Percentiles rank a stretch among this genome's conserved stretches.
These are phyloP conservation scores for Rousettus madagascariensis DNA, from an alignment of 2,797 vertebrate genomes.

Conservation along the genomic window DNA sequence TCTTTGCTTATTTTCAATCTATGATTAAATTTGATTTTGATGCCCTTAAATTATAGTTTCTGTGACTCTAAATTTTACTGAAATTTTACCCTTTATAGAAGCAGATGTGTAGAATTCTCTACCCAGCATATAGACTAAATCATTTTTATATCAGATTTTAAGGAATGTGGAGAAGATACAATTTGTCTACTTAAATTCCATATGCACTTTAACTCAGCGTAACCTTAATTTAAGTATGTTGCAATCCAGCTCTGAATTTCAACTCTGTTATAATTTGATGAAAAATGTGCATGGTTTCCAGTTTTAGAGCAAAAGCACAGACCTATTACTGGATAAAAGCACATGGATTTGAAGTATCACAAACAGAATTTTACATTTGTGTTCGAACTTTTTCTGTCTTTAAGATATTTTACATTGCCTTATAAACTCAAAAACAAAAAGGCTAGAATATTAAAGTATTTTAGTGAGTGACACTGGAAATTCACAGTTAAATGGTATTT, in stretches of 20 bases:
- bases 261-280: not conserved
- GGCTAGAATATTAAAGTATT: not conserved
- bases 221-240: constrained; percentile 46
- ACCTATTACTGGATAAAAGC: not conserved
- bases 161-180: constrained; percentile 24
- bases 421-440: not conserved
- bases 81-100: constrained; percentile 45
- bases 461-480: not conserved
- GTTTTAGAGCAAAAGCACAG: constrained; percentile 21
- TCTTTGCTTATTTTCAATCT: not conserved
- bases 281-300: not conserved
- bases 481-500: not conserved
- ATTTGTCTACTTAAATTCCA: constrained; percentile 51
- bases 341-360: not conserved
- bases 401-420: not conserved
- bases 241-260: constrained; percentile 43
- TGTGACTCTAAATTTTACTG: constrained; percentile 22
- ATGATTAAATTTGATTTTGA: constrained; percentile 41
- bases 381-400: not conserved
- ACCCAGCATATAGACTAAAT: not conserved
- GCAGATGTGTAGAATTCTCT: constrained; percentile 37
- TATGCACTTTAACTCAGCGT: not conserved
- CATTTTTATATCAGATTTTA: constrained; percentile 55
- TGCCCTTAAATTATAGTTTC: constrained; percentile 45
- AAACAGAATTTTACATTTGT: constrained; percentile 22